phyloP scores from a whole-genome alignment of 2,113 vertebrate species.

The Aviceda subcristata region DNA sequence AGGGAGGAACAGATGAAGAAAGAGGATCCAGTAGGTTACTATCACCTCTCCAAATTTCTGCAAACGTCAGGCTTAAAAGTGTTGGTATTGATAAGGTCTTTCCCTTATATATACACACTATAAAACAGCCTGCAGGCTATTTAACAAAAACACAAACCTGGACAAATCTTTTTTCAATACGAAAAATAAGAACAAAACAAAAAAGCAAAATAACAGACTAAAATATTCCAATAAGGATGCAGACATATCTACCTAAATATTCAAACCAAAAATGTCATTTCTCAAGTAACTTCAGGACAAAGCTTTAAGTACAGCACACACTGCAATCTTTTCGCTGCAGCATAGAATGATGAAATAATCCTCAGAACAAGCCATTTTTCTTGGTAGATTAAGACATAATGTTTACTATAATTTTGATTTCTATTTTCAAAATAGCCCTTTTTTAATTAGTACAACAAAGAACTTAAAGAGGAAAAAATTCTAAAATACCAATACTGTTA shows the following conservation, averaged over 20 bases:
- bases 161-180: neutral
- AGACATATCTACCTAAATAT: neutral
- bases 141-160: neutral
- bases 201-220: neutral
- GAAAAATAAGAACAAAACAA: neutral
- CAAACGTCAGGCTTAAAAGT: neutral
- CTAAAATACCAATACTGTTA: neutral
- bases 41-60: neutral
- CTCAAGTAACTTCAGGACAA: neutral
- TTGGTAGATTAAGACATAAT: neutral
- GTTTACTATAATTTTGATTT: neutral
- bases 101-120: rapidly evolving
- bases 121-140: neutral
- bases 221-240: neutral
- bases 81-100: neutral
- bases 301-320: neutral
- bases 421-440: neutral
- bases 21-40: neutral
- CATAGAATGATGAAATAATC: neutral
- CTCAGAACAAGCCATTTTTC: neutral
- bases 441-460: neutral
- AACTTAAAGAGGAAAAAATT: neutral
- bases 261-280: neutral
- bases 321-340: neutral
- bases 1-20: neutral